Conservation (phyloP, 2,888 invertebrate genomes). For the Troides oblongomaculatus region DNA sequence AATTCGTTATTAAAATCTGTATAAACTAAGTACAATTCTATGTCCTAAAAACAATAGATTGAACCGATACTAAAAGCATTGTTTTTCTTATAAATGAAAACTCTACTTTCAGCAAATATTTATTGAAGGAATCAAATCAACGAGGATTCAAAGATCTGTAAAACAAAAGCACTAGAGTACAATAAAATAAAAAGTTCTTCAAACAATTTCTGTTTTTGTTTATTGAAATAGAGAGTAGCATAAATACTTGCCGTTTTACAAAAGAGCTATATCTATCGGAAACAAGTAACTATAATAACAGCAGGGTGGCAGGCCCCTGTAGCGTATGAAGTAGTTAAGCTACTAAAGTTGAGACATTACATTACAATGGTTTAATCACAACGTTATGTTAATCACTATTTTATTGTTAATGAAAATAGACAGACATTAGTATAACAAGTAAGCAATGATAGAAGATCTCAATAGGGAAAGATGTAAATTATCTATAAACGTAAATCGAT, state of each 20-base stretch:
- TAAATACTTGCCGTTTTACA: neutral
- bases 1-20: neutral
- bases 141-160: neutral
- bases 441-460: too few species aligned
- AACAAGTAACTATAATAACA: neutral
- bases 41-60: neutral
- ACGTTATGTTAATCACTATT: too few species aligned
- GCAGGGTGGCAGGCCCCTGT: neutral
- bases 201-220: neutral
- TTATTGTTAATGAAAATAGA: too few species aligned
- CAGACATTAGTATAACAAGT: too few species aligned
- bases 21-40: neutral
- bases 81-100: neutral
- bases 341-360: neutral
- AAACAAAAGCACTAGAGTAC: neutral
- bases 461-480: too few species aligned
- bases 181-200: neutral
- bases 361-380: neutral
- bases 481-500: too few species aligned
- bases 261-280: neutral
- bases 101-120: neutral
- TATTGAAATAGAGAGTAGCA: neutral
- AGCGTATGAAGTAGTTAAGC: neutral
- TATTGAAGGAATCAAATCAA: neutral
- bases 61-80: neutral